Conservation (phyloP, 2,113 vertebrate species). For the Bubo scandiacus region DNA sequence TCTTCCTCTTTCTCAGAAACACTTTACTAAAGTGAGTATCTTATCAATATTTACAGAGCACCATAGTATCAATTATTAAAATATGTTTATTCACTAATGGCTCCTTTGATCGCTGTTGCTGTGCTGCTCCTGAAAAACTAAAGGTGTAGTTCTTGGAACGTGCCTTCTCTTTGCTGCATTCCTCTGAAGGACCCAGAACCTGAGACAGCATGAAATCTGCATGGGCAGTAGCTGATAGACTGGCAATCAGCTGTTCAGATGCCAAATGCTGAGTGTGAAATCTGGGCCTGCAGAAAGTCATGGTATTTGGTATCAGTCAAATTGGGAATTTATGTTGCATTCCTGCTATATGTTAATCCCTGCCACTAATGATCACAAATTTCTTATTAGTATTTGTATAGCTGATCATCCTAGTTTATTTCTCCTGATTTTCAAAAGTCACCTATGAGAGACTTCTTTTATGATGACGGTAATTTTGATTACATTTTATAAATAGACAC, state of each 20-base stretch:
- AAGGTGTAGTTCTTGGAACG: neutral
- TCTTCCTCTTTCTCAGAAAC: conserved; percentile 40
- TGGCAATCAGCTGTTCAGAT: neutral
- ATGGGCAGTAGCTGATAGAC: neutral
- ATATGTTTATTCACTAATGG: neutral
- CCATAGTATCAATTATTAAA: neutral
- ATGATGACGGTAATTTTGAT: neutral
- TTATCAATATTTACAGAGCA: neutral
- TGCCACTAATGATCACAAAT: neutral
- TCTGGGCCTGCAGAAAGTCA: neutral
- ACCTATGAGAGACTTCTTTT: neutral
- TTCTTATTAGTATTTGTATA: neutral
- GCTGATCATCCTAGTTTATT: neutral
- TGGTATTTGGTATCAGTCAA: neutral
- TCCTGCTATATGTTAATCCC: neutral
- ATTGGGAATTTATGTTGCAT: neutral
- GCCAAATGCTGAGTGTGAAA: conserved; percentile 1
- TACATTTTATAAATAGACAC: neutral
- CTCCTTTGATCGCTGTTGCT: neutral
- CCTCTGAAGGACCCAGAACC: neutral
- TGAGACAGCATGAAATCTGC: neutral
- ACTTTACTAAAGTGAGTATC: neutral
- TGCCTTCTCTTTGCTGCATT: neutral
- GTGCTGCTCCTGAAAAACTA: neutral
- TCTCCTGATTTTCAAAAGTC: neutral